A percentile compares a stretch with the other conserved stretches of the same genome.
phyloP scores from a whole-genome alignment of 1,140 invertebrate genomes.

The Oncopodura yosiiana region DNA sequence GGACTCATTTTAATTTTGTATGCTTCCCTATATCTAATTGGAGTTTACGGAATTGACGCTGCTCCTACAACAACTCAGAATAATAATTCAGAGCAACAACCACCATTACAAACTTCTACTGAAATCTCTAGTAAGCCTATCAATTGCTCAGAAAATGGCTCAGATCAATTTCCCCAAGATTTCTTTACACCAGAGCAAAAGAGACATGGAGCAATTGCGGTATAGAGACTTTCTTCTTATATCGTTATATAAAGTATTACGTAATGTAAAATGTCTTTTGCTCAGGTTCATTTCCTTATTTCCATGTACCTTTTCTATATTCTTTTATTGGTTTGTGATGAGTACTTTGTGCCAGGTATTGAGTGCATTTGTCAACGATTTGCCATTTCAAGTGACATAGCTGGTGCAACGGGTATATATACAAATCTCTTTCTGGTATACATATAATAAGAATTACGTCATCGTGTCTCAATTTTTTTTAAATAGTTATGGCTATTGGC shows the following conservation, averaged over 20 bases:
- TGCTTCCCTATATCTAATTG: too few species aligned
- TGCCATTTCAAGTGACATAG: constrained; percentile 69
- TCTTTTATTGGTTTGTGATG: constrained; percentile 75
- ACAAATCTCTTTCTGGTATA: too few species aligned
- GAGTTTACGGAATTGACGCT: not conserved
- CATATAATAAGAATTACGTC: too few species aligned
- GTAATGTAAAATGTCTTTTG: too few species aligned
- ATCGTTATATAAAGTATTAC: too few species aligned
- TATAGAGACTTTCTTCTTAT: too few species aligned
- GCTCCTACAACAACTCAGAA: not conserved
- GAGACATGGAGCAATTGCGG: constrained; percentile 65
- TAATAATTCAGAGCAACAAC: not conserved
- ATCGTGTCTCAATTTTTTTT: too few species aligned
- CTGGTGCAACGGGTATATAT: constrained; percentile 69
- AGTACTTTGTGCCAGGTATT: constrained; percentile 77
- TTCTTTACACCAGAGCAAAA: constrained; percentile 65
- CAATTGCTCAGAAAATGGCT: constrained; percentile 72
- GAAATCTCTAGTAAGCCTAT: not conserved
- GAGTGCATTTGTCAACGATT: constrained; percentile 75
- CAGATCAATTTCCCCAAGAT: constrained; percentile 72
- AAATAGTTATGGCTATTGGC: constrained; percentile 91
- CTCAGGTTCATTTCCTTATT: constrained; percentile 67
- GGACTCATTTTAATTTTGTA: too few species aligned
- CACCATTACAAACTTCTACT: not conserved
- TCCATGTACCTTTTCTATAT: constrained; percentile 74